These are phyloP conservation scores for Oreochromis niloticus DNA, from an alignment of 2,113 vertebrate species.

Conservation along the genomic window DNA sequence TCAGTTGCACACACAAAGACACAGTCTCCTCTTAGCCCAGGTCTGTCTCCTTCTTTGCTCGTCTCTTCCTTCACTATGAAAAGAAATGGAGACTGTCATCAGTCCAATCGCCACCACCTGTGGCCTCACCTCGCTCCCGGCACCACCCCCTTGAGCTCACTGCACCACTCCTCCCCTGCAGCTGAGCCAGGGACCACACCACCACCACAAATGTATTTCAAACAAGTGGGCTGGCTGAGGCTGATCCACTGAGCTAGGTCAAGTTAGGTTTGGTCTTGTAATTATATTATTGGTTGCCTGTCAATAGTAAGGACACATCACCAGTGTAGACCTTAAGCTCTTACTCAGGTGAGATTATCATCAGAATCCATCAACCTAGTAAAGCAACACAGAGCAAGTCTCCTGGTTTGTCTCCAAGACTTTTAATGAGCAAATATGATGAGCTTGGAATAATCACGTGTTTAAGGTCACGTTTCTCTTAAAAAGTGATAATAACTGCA, in stretches of 20 bases:
- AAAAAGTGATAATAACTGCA: neutral
- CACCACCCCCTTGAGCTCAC: neutral
- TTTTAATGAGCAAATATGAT: neutral
- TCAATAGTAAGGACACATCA: neutral
- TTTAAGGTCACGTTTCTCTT: neutral
- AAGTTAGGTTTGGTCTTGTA: neutral
- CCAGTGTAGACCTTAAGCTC: neutral
- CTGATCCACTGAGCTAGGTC: neutral
- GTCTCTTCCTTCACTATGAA: neutral
- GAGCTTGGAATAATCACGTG: neutral
- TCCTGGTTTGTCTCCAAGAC: neutral
- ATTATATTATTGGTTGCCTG: neutral
- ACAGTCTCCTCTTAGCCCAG: neutral
- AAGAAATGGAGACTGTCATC: neutral
- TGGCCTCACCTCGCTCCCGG: neutral
- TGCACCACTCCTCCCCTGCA: accelerated
- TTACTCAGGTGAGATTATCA: neutral
- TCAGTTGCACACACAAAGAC: too few species aligned
- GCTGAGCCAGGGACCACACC: neutral
- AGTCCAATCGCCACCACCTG: neutral
- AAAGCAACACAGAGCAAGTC: accelerated
- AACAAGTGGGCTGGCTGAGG: neutral
- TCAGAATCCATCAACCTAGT: neutral
- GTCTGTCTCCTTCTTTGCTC: neutral
- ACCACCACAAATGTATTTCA: neutral